Evolutionary conservation across 2,113 vertebrate genomes (phyloP).

Genomic region (Mus musculus): DNA sequence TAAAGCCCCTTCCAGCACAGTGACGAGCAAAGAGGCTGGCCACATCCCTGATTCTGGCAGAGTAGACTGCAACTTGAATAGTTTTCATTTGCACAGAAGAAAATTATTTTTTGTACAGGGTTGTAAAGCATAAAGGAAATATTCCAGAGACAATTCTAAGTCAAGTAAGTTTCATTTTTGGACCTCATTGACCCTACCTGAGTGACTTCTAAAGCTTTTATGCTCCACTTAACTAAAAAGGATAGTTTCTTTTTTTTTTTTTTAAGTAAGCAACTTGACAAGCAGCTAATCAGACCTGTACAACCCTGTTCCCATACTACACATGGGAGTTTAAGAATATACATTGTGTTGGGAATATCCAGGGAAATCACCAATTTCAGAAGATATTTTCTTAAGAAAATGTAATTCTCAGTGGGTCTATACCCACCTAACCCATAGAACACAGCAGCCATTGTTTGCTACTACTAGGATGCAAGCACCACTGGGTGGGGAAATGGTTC

Average conservation of each 20-base stretch:
- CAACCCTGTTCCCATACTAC: neutral
- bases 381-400: slow-evolving; percentile 30
- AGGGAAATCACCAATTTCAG: slow-evolving; percentile 1
- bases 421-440: neutral
- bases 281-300: slow-evolving; percentile 9
- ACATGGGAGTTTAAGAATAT: slow-evolving; percentile 11
- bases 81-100: slow-evolving; percentile 18
- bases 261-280: slow-evolving; percentile 29
- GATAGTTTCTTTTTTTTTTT: neutral
- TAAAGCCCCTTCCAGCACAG: neutral
- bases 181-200: neutral
- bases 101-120: neutral
- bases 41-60: neutral
- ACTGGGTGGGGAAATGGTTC: neutral
- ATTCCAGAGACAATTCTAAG: slow-evolving; percentile 48
- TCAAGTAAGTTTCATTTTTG: slow-evolving; percentile 42
- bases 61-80: neutral
- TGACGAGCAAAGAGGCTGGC: neutral
- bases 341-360: neutral
- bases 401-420: neutral
- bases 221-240: slow-evolving; percentile 4
- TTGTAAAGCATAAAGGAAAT: slow-evolving; percentile 56
- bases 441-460: neutral
- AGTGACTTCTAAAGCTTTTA: slow-evolving; percentile 39
- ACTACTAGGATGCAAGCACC: neutral